Conservation (phyloP, 2,888 invertebrate species). For the Cosmia pyralina region DNA sequence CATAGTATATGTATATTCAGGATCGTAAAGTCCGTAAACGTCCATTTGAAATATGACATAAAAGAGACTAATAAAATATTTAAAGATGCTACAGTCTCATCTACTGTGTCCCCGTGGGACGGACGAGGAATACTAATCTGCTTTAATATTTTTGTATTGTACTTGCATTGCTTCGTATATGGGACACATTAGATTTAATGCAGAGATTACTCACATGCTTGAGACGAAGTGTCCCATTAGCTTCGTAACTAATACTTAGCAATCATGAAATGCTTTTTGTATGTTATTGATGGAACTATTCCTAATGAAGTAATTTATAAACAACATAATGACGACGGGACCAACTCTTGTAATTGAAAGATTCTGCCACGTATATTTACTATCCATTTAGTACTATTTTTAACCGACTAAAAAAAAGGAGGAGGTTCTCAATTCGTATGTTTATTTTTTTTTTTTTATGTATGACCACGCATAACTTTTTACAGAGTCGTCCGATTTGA, state of each 20-base stretch:
- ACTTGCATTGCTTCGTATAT: constrained; percentile 34
- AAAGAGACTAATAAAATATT: constrained; percentile 70
- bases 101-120: constrained; percentile 54
- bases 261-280: background rate
- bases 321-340: too few species aligned
- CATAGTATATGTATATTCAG: constrained; percentile 46
- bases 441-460: too few species aligned
- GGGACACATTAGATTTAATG: constrained; percentile 13
- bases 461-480: too few species aligned
- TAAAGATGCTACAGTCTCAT: constrained; percentile 60
- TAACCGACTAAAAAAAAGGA: too few species aligned
- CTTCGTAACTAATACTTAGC: background rate
- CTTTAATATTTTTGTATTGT: constrained; percentile 35
- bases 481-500: too few species aligned
- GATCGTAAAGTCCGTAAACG: constrained; percentile 67
- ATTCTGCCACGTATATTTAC: too few species aligned
- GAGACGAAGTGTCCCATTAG: background rate
- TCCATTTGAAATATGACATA: constrained; percentile 68
- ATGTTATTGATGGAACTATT: background rate
- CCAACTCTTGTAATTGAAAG: too few species aligned
- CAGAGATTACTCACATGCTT: constrained; percentile 6
- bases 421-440: too few species aligned
- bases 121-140: constrained; percentile 56
- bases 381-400: too few species aligned
- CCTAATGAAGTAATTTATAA: background rate